These are phyloP conservation scores for Caenorhabditis sp. DNA, from an alignment of 2,888 invertebrate genomes.

Conservation along the genomic window DNA sequence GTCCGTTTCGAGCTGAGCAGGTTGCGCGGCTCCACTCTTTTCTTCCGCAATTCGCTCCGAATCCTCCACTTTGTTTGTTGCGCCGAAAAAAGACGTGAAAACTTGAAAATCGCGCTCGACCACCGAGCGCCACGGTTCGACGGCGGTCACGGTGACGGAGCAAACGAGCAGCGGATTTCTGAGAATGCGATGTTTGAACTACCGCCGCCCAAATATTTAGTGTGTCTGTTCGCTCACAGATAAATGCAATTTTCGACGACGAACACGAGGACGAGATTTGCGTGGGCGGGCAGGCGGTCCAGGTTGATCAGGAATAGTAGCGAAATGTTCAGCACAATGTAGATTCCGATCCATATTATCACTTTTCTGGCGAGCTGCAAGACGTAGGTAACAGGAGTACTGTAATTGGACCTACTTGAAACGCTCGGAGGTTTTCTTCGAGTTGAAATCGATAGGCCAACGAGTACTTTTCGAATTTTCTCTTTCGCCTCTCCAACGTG, in stretches of 20 bases:
- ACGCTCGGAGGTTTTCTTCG: constrained; percentile 32
- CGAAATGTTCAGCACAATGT: constrained; percentile 24
- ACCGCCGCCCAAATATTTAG: neutral
- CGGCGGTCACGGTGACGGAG: neutral
- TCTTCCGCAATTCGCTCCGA: too few species aligned
- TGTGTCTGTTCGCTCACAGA: neutral
- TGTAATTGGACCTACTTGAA: constrained; percentile 1
- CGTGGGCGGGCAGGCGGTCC: neutral
- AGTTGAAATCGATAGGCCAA: constrained; percentile 36
- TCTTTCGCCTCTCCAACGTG: constrained; percentile 4
- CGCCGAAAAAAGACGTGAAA: neutral
- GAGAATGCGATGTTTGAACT: too few species aligned
- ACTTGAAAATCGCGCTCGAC: neutral
- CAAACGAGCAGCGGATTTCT: constrained; percentile 20
- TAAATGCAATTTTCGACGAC: constrained; percentile 29
- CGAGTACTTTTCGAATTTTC: constrained; percentile 27
- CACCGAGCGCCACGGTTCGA: neutral
- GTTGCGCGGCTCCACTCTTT: too few species aligned
- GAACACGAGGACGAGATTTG: constrained; percentile 15
- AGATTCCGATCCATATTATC: constrained; percentile 24
- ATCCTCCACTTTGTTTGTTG: neutral
- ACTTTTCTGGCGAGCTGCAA: constrained; percentile 32
- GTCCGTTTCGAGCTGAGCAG: neutral
- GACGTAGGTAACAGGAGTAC: neutral
- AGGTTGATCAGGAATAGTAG: constrained; percentile 10